Evolutionary conservation across 2,888 invertebrate genomes (phyloP).

Genomic region (Lissocephala sabroskyi): DNA sequence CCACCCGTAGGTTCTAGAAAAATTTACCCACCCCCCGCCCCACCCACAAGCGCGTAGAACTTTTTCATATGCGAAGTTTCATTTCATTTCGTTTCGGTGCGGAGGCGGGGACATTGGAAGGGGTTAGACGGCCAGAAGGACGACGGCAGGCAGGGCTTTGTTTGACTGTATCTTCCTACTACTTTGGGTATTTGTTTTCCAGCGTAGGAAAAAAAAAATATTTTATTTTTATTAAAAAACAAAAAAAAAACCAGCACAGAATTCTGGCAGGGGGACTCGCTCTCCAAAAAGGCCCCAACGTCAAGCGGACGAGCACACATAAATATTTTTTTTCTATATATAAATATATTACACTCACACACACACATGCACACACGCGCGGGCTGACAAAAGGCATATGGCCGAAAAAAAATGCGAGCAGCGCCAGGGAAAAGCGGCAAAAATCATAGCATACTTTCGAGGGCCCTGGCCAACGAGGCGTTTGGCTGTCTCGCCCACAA

Average conservation of each 20-base stretch:
- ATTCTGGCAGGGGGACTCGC: no score
- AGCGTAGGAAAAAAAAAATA: slow-evolving; percentile 11
- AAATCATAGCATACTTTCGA: neutral
- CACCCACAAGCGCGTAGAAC: no score
- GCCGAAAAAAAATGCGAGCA: neutral
- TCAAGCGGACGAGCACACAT: slow-evolving; percentile 28
- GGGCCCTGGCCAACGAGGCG: neutral
- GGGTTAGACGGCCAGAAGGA: no score
- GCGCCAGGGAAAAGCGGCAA: neutral
- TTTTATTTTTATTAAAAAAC: slow-evolving; percentile 48
- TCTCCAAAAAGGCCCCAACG: slow-evolving; percentile 31
- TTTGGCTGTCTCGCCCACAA: neutral
- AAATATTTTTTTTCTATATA: slow-evolving; percentile 8
- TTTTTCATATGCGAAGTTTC: no score
- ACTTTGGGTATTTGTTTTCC: slow-evolving; percentile 29
- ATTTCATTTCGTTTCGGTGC: no score
- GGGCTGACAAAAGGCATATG: slow-evolving; percentile 2
- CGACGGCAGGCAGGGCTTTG: no score
- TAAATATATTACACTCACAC: slow-evolving; percentile 33
- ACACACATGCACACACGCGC: neutral
- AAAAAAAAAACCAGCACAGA: slow-evolving; percentile 26
- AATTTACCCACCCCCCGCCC: no score
- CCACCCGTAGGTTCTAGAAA: no score
- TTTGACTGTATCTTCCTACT: slow-evolving; percentile 1
- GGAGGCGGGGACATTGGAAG: no score